These are phyloP conservation scores for Galeopterus variegatus DNA, from an alignment of 2,113 vertebrate genomes.

Conservation along the genomic window DNA sequence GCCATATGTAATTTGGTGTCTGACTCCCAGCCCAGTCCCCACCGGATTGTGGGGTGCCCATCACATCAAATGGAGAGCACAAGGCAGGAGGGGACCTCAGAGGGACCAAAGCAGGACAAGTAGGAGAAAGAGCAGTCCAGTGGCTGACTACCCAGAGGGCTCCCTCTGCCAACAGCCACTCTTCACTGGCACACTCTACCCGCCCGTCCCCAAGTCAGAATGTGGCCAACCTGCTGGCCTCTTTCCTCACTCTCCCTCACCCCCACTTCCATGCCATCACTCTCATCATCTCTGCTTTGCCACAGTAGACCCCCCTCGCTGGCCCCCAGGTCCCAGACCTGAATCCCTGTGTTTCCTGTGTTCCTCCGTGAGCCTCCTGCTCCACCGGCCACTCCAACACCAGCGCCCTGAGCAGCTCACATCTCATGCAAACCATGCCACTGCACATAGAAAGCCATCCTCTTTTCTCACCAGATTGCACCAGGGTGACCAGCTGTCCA, in stretches of 20 bases:
- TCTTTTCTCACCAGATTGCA: too few species aligned
- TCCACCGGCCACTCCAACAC: fast-evolving
- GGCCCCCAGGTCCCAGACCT: not conserved
- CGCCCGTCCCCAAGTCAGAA: not conserved
- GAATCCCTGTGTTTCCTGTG: fast-evolving
- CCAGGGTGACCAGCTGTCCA: not conserved
- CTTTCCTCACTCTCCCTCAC: not conserved
- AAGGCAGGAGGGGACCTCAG: not conserved
- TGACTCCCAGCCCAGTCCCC: not conserved
- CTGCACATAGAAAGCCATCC: not conserved
- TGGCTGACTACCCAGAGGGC: too few species aligned
- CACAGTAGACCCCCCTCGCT: fast-evolving
- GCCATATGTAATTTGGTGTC: not conserved
- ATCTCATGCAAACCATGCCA: not conserved
- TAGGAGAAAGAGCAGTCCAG: not conserved
- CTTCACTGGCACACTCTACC: not conserved
- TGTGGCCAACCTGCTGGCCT: not conserved
- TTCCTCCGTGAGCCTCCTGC: not conserved
- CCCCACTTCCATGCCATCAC: not conserved
- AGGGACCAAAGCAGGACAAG: not conserved
- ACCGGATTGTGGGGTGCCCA: not conserved
- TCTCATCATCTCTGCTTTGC: not conserved
- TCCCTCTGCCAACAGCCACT: too few species aligned
- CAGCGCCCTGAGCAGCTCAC: fast-evolving
- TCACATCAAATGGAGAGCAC: not conserved